phyloP scores from a whole-genome alignment of 2,797 vertebrate genomes.

The Peromyscus aztecus region DNA sequence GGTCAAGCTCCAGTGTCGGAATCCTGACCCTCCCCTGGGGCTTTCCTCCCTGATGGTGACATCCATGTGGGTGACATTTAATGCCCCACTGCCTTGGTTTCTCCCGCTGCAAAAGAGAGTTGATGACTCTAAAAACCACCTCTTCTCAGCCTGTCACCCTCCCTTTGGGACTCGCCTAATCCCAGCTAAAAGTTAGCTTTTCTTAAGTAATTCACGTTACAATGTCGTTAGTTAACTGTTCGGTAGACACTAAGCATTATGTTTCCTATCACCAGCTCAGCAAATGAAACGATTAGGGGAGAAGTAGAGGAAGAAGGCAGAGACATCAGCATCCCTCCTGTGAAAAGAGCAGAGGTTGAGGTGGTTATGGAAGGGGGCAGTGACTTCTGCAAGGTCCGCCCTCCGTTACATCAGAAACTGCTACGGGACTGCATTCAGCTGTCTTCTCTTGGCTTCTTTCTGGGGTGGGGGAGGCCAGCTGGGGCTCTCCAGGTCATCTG shows the following conservation, averaged over 20 bases:
- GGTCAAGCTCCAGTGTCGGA: fast-evolving
- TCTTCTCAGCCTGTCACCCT: background rate
- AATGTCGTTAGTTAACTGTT: too few relatives aligned
- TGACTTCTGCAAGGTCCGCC: fast-evolving
- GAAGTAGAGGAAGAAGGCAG: fast-evolving
- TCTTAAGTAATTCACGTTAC: fast-evolving
- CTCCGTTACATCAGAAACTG: fast-evolving
- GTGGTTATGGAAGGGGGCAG: fast-evolving
- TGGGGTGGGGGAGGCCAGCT: fast-evolving
- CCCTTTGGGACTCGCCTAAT: background rate
- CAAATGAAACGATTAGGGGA: fast-evolving
- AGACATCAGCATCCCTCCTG: too few relatives aligned
- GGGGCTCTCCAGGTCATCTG: background rate
- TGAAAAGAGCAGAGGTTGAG: fast-evolving
- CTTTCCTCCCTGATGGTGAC: fast-evolving
- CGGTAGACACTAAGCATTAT: background rate
- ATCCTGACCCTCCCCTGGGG: background rate
- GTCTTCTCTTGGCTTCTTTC: background rate
- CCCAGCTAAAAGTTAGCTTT: background rate
- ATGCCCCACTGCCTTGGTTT: background rate
- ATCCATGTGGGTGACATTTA: fast-evolving
- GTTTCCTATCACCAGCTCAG: fast-evolving
- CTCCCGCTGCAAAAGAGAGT: background rate
- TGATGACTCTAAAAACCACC: background rate
- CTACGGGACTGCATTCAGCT: fast-evolving